Evolutionary conservation across 2,113 vertebrate genomes (phyloP).

Genomic region (Polypterus senegalus): DNA sequence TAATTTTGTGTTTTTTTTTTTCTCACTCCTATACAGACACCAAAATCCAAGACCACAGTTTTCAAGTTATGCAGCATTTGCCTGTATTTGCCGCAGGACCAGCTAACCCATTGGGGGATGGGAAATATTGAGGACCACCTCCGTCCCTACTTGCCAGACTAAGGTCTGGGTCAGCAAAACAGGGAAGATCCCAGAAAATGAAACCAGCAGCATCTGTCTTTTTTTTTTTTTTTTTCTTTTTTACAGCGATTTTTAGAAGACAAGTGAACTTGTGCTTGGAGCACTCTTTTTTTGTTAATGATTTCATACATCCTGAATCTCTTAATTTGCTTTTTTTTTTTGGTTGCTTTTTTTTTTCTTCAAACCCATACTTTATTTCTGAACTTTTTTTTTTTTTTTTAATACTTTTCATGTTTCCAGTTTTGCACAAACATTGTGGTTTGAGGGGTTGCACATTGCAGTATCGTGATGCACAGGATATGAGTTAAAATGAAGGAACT

Average conservation of each 20-base stretch:
- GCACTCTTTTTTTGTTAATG: constrained; percentile 77
- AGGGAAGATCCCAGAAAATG: constrained; percentile 68
- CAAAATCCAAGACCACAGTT: constrained; percentile 97
- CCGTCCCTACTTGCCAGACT: constrained; percentile 93
- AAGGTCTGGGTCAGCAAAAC: constrained; percentile 65
- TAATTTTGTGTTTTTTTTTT: constrained; percentile 1
- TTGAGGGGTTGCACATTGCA: constrained; percentile 82
- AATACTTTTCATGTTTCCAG: constrained; percentile 29
- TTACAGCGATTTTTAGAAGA: constrained; percentile 64
- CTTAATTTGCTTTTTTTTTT: constrained; percentile 59
- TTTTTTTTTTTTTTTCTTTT: constrained; percentile 38
- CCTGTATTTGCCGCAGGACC: constrained; percentile 97
- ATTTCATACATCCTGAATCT: constrained; percentile 67
- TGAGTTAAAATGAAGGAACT: constrained; percentile 76
- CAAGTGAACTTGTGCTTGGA: constrained; percentile 94
- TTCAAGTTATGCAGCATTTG: constrained; percentile 99
- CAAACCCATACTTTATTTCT: constrained; percentile 5
- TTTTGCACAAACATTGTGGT: constrained; percentile 84
- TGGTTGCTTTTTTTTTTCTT: constrained; percentile 15
- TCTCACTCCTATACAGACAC: constrained; percentile 64
- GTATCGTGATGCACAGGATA: constrained; percentile 65
- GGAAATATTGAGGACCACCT: constrained; percentile 97
- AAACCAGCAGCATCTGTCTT: constrained; percentile 69
- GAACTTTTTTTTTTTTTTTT: constrained; percentile 47
- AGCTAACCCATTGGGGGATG: constrained; percentile 96